Conservation (phyloP, 2,888 invertebrate genomes). For the Dioctria rufipes region DNA sequence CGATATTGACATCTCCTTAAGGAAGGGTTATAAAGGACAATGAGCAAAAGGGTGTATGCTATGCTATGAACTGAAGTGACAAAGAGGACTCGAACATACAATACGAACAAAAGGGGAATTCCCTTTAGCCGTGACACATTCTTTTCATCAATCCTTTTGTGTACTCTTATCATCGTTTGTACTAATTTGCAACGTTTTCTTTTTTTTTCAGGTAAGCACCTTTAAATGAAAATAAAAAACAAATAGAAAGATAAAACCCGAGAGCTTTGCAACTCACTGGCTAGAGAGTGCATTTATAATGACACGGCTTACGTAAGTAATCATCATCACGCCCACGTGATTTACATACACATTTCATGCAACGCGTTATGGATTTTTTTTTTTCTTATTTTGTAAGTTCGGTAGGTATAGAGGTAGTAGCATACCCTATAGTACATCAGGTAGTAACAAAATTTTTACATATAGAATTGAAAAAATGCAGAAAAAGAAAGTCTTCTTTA, state of each 20-base stretch:
- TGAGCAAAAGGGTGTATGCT: not conserved
- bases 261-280: not conserved
- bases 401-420: no score
- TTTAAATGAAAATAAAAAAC: not conserved
- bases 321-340: no score
- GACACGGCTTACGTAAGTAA: not conserved
- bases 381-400: no score
- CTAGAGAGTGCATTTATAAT: not conserved
- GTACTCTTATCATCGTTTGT: conserved; percentile 35
- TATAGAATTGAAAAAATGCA: no score
- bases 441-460: no score
- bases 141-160: conserved; percentile 15
- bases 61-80: conserved; percentile 23
- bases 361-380: no score
- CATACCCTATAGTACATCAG: no score
- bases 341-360: no score
- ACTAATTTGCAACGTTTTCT: conserved; percentile 52
- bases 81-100: conserved; percentile 39
- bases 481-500: no score
- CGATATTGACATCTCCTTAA: conserved; percentile 48
- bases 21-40: conserved; percentile 38
- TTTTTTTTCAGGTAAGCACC: conserved; percentile 38
- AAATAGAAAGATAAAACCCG: not conserved
- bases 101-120: conserved; percentile 38
- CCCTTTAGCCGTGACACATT: conserved; percentile 11